phyloP scores from a whole-genome alignment of 2,888 invertebrate species.

The Hypercompe scribonia region DNA sequence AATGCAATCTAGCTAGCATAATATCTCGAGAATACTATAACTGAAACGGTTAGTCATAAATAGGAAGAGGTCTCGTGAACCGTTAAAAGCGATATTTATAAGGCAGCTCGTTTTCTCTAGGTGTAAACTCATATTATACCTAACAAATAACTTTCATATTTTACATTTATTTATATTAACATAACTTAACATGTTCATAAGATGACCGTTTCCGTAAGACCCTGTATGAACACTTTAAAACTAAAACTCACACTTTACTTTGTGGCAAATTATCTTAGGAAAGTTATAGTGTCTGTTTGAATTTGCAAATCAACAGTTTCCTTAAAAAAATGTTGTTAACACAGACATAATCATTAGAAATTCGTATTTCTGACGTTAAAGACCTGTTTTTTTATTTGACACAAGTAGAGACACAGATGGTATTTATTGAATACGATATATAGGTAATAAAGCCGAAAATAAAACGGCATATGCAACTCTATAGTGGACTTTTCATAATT shows the following conservation, averaged over 20 bases:
- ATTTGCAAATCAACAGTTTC: not conserved
- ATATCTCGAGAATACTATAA: not conserved
- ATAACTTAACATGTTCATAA: not conserved
- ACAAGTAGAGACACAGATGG: not conserved
- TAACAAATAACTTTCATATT: not conserved
- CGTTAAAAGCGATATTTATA: conserved; percentile 4
- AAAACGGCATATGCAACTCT: too few relatives aligned
- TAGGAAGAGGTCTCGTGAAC: not conserved
- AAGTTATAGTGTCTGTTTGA: not conserved
- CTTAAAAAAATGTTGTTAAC: not conserved
- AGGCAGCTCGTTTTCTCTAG: conserved; percentile 1
- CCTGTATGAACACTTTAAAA: not conserved
- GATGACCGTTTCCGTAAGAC: not conserved
- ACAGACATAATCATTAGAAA: not conserved
- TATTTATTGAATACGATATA: too few relatives aligned
- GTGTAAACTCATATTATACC: not conserved
- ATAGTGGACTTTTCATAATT: too few relatives aligned
- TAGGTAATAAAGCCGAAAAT: too few relatives aligned
- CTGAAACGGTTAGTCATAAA: not conserved
- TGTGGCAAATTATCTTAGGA: conserved; percentile 1
- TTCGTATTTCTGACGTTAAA: not conserved
- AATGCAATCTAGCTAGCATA: not conserved
- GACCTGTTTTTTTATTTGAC: not conserved
- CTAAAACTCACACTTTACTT: conserved; percentile 9
- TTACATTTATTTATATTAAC: conserved; percentile 1